Percentiles rank a stretch among this genome's conserved stretches.
Evolutionary conservation across 92 coral and sea anemone genomes (phyloP).

Genomic region (Phenganax subtilis): DNA sequence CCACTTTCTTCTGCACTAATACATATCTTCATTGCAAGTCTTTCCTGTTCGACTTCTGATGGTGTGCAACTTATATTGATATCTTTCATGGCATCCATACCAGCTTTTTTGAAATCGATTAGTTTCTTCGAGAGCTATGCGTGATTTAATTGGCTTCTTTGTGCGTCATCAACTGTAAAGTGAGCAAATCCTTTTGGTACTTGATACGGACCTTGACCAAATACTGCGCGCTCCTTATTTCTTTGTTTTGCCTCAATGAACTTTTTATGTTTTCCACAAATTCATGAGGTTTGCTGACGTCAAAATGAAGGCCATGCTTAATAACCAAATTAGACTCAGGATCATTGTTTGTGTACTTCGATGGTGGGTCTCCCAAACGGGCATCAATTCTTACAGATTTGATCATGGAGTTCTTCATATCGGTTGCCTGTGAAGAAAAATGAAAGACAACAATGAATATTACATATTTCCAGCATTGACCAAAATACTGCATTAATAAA

Average conservation of each 20-base stretch:
- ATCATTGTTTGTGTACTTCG: constrained; percentile 34
- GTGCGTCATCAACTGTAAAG: constrained; percentile 19
- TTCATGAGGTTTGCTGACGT: constrained; percentile 45
- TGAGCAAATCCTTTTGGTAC: constrained; percentile 23
- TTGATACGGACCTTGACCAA: constrained; percentile 37
- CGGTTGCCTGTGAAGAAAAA: constrained; percentile 24
- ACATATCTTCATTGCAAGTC: no score
- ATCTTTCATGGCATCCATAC: constrained; percentile 31
- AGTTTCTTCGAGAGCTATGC: constrained; percentile 11
- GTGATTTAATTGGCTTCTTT: constrained; percentile 29
- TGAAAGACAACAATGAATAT: no score
- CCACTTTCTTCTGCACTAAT: no score
- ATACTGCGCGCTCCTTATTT: constrained; percentile 39
- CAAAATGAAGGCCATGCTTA: constrained; percentile 37
- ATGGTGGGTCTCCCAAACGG: constrained; percentile 46
- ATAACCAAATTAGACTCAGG: constrained; percentile 39
- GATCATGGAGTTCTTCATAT: constrained; percentile 38
- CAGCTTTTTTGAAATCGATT: constrained; percentile 17
- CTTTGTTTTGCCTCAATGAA: constrained; percentile 36
- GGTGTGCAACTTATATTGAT: background rate
- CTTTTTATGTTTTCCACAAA: constrained; percentile 36
- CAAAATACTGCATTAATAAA: no score
- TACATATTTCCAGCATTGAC: no score
- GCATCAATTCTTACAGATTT: constrained; percentile 37
- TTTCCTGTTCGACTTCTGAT: background rate